These are phyloP conservation scores for Cromileptes altivelis DNA, from an alignment of 2,113 vertebrate genomes.

Conservation along the genomic window DNA sequence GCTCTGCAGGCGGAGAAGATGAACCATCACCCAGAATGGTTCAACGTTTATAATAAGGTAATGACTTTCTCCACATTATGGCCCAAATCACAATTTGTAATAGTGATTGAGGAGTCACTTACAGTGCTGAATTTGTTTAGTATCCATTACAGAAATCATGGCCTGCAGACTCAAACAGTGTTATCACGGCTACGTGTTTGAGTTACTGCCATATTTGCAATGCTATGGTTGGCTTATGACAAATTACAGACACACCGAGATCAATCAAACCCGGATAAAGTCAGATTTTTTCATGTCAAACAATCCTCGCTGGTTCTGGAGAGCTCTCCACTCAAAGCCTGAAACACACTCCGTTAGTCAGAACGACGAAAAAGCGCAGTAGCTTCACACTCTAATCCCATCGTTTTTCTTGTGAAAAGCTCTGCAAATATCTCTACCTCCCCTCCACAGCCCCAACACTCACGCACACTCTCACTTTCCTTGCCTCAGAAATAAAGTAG, in stretches of 20 bases:
- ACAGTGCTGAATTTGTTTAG: constrained; percentile 15
- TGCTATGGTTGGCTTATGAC: constrained; percentile 29
- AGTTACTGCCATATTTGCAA: constrained; percentile 22
- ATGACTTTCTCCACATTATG: constrained; percentile 39
- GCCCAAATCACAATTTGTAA: constrained; percentile 14
- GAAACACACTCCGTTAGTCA: constrained; percentile 30
- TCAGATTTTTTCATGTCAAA: constrained; percentile 50
- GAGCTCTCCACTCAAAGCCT: constrained; percentile 24
- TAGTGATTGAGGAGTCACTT: constrained; percentile 1
- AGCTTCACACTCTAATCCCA: constrained; percentile 58
- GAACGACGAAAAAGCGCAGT: constrained; percentile 17
- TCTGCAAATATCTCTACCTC: constrained; percentile 50
- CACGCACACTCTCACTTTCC: constrained; percentile 33
- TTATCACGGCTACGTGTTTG: constrained; percentile 14
- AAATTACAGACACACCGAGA: constrained; percentile 33
- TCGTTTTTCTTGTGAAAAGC: constrained; percentile 65
- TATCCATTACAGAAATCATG: constrained; percentile 29
- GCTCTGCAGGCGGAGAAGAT: constrained; percentile 98
- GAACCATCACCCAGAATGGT: constrained; percentile 99
- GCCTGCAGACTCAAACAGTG: constrained; percentile 7
- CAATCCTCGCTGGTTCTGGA: constrained; percentile 25
- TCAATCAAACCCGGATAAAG: constrained; percentile 49
- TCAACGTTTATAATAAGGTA: constrained; percentile 99
- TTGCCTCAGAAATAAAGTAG: constrained; percentile 66
- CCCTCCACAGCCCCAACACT: constrained; percentile 17